Conservation (phyloP, 2,888 invertebrate genomes). For the Tetramorium bicarinatum region DNA sequence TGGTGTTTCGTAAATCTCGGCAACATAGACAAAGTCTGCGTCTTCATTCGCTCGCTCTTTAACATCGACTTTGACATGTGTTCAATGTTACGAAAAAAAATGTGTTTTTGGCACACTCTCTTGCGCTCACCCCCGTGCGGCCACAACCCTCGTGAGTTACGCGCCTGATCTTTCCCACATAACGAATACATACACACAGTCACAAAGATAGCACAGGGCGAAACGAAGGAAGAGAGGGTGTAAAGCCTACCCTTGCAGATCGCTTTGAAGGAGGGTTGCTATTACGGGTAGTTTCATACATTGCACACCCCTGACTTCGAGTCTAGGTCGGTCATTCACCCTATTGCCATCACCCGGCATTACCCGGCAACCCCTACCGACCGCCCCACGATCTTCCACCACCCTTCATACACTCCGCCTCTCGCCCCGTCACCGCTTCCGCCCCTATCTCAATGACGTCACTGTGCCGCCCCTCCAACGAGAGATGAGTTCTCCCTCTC, state of each 20-base stretch:
- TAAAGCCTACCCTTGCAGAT: slow-evolving; percentile 83
- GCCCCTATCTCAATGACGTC: slow-evolving; percentile 79
- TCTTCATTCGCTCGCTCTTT: slow-evolving; percentile 39
- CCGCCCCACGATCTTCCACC: slow-evolving; percentile 62
- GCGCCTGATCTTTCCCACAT: slow-evolving; percentile 63
- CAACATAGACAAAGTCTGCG: not conserved
- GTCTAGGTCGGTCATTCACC: slow-evolving; percentile 87
- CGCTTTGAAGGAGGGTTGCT: slow-evolving; percentile 81
- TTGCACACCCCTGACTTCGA: slow-evolving; percentile 86
- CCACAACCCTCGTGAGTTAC: slow-evolving; percentile 63
- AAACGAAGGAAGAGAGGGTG: slow-evolving; percentile 73
- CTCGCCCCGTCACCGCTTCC: slow-evolving; percentile 64
- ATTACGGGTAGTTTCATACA: slow-evolving; percentile 82
- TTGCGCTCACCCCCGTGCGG: slow-evolving; percentile 55
- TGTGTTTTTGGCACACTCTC: slow-evolving; percentile 64
- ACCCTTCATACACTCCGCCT: slow-evolving; percentile 57
- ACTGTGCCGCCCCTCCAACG: slow-evolving; percentile 70
- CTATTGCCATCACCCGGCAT: slow-evolving; percentile 77
- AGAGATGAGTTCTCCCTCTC: slow-evolving; percentile 26
- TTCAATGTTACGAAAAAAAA: slow-evolving; percentile 55
- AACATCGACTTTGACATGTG: slow-evolving; percentile 32
- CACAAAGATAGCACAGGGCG: slow-evolving; percentile 43
- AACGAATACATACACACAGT: slow-evolving; percentile 59
- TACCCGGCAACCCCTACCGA: slow-evolving; percentile 70
- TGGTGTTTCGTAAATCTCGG: not conserved